Evolutionary conservation across 2,113 vertebrate species (phyloP), one percentile per base, ranked within the genome.

Genomic region (Dipodomys merriami): DNA sequence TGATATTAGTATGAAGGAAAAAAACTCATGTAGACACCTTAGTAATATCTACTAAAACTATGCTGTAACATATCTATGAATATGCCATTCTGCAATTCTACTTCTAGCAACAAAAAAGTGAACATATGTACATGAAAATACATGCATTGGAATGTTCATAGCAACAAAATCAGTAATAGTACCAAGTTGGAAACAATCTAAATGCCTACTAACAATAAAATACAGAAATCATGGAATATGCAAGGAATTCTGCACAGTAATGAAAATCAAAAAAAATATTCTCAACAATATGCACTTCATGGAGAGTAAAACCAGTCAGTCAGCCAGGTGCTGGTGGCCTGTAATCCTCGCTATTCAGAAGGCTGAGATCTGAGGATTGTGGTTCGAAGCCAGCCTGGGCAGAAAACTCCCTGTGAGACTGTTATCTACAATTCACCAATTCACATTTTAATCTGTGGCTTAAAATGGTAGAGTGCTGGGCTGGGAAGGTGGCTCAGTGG

Each of bases 141-240:
- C 46, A 81, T 46, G n/a, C 29, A 64, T 65, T 89, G 53, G 49
- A 80, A 67, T 91, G 53, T 68, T 82, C 30, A 78, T 44, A 94
- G 35, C 13, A 95, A 57, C 27, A 6, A 68, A 71, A 81, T 72
- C 89, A 88, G n/a, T 78, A 85, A n/a, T 23, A 57, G 46, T 79
- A 18, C 69, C 22, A 73, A 89, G 78, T 9, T 77, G 18, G 80
- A 88, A 94, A 88, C 16, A 90, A 77, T 81, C 33, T 73, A 88
- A 91, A 88, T 86, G 44, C 39, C 39, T 18, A 49, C 71, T 29
- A 83, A 73, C n/a, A 86, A 27, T 78, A 92, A 95, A 88, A 71
- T 88, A 62, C 20, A 82, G 91, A 89, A 68, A 71, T 5, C 35
- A 16, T 35, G 27, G 2, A 86, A 80, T 90, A 90, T 68, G 67